Conservation (phyloP, 2,113 vertebrate species). For the Rhadina sibilatrix region DNA sequence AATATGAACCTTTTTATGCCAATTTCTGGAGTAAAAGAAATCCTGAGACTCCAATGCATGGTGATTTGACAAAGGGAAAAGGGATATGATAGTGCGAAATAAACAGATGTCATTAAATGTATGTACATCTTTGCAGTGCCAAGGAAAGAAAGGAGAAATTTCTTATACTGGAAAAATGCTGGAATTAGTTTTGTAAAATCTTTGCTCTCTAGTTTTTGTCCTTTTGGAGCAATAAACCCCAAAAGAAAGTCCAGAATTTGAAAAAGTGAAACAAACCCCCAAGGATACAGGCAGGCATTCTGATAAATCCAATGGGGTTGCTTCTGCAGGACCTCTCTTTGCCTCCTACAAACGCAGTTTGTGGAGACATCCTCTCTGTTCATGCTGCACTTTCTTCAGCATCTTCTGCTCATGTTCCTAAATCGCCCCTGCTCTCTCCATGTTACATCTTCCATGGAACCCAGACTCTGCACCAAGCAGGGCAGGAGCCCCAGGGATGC, state of each 20-base stretch:
- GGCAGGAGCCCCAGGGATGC: not conserved
- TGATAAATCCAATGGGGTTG: not conserved
- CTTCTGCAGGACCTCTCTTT: not conserved
- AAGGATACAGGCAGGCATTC: no score
- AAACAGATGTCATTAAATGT: conserved; percentile 23
- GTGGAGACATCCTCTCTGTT: rapidly evolving
- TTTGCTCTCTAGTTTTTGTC: not conserved
- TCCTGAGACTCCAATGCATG: not conserved
- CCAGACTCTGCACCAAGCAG: rapidly evolving
- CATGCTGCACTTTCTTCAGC: not conserved
- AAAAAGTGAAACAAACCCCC: not conserved
- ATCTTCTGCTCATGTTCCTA: not conserved
- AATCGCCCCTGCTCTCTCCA: not conserved
- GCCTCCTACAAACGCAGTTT: rapidly evolving
- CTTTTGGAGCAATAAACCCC: not conserved
- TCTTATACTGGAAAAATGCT: not conserved
- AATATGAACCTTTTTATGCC: not conserved
- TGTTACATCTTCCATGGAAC: rapidly evolving
- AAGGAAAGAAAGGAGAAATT: not conserved
- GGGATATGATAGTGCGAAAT: not conserved
- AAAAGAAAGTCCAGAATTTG: not conserved
- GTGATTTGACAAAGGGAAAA: not conserved
- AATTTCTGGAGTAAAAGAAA: not conserved
- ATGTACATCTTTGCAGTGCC: not conserved
- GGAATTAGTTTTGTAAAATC: not conserved